Conservation (phyloP, 2,797 vertebrate species). For the Psittacula derbiana region DNA sequence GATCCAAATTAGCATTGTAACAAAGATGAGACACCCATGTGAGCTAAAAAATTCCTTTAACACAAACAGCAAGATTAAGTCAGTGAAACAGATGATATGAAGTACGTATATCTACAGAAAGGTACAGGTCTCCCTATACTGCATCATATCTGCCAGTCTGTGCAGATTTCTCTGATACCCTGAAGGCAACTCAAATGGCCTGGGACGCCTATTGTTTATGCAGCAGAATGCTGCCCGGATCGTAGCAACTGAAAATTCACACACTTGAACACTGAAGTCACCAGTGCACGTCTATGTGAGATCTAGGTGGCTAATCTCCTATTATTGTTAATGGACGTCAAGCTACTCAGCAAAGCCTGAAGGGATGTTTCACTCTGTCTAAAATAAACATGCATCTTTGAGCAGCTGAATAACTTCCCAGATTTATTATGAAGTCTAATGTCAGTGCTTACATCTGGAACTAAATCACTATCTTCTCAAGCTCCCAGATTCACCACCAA, state of each 20-base stretch:
- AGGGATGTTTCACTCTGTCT: not conserved
- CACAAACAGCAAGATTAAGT: not conserved
- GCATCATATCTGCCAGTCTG: not conserved
- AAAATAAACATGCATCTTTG: rapidly evolving
- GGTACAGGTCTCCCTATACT: not conserved
- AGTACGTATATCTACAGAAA: not conserved
- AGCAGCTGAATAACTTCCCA: not conserved
- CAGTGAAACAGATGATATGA: not conserved
- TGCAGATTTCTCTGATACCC: not conserved
- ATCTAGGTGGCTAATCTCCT: not conserved
- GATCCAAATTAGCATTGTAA: not conserved
- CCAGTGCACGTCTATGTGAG: not conserved
- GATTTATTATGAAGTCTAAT: not conserved
- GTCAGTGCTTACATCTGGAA: not conserved
- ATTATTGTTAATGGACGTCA: not conserved
- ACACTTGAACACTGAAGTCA: not conserved
- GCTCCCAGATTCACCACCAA: not conserved
- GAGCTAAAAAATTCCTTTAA: not conserved
- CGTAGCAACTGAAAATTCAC: not conserved
- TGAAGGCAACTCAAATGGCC: not conserved
- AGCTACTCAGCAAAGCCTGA: not conserved
- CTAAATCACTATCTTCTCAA: not conserved
- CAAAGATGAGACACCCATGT: not conserved
- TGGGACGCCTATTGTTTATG: not conserved
- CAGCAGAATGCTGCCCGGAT: not conserved